These are phyloP conservation scores for Pseudomyrmex pallidus DNA, from an alignment of 1,140 invertebrate genomes.

Conservation along the genomic window DNA sequence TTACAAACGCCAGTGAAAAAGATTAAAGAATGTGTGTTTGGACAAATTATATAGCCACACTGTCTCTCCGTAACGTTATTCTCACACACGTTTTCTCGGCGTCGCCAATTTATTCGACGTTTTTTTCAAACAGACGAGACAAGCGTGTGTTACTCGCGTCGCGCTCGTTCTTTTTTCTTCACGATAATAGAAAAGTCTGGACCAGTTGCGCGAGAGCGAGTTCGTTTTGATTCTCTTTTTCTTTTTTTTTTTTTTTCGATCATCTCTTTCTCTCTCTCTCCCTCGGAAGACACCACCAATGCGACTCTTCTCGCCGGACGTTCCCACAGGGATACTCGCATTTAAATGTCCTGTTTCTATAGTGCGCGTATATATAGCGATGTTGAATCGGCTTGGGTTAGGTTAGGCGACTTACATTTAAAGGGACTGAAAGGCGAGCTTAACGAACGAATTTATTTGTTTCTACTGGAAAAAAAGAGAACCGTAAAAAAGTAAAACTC, in stretches of 20 bases:
- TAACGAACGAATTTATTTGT: constrained; percentile 29
- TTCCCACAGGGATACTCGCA: constrained; percentile 76
- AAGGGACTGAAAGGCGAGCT: constrained; percentile 55
- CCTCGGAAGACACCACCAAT: constrained; percentile 63
- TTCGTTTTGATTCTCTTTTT: constrained; percentile 66
- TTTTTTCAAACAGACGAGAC: constrained; percentile 27
- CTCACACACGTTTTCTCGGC: background rate
- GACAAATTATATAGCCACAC: background rate
- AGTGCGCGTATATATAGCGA: constrained; percentile 26
- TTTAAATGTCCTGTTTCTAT: constrained; percentile 76
- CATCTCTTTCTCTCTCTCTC: constrained; percentile 13
- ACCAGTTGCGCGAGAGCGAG: constrained; percentile 65
- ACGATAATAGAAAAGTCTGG: constrained; percentile 56
- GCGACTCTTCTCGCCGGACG: constrained; percentile 70
- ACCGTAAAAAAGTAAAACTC: background rate
- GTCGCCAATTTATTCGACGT: constrained; percentile 7
- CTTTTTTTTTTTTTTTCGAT: constrained; percentile 39
- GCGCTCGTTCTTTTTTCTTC: constrained; percentile 23
- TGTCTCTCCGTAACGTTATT: constrained; percentile 1
- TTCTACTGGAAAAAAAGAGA: constrained; percentile 16
- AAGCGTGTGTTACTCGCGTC: background rate
- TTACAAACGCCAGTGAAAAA: background rate
- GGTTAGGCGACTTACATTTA: constrained; percentile 70
- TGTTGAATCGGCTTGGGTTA: constrained; percentile 50
- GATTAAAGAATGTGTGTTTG: background rate